Percentiles rank a stretch among this genome's conserved stretches.
phyloP scores from a whole-genome alignment of 2,888 invertebrate species.

The Pachliopta kotzebuea region DNA sequence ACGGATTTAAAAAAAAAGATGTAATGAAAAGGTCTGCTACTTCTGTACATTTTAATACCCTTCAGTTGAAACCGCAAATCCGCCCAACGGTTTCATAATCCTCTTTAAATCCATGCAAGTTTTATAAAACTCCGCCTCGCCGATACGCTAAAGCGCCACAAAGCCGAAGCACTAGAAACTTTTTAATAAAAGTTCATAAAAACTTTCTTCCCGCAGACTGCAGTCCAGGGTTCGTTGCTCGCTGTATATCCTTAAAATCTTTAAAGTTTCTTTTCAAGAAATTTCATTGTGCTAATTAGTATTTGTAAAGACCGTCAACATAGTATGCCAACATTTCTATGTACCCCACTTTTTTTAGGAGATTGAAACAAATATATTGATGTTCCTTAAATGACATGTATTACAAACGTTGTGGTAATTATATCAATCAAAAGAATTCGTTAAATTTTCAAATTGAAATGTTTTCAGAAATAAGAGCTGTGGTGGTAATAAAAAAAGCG shows the following conservation, averaged over 20 bases:
- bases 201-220: constrained; percentile 14
- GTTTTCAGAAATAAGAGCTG: too few species aligned
- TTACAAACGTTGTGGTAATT: too few species aligned
- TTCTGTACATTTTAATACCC: background rate
- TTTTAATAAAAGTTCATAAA: constrained; percentile 21
- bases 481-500: too few species aligned
- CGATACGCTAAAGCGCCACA: constrained; percentile 21
- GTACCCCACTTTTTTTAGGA: too few species aligned
- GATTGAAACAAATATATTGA: too few species aligned
- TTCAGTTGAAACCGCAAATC: constrained; percentile 7
- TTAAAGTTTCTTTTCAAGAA: constrained; percentile 12
- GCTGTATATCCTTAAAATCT: constrained; percentile 10
- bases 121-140: constrained; percentile 15
- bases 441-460: too few species aligned
- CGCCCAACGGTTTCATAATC: constrained; percentile 17
- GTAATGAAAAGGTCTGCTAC: background rate
- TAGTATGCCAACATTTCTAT: too few species aligned
- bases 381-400: too few species aligned
- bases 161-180: constrained; percentile 21
- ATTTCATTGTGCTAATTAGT: background rate
- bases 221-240: constrained; percentile 11
- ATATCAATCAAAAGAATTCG: too few species aligned
- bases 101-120: constrained; percentile 8
- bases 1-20: too few species aligned
- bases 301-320: too few species aligned